Evolutionary conservation across 2,113 vertebrate species (phyloP).

Genomic region (Galbula dea): DNA sequence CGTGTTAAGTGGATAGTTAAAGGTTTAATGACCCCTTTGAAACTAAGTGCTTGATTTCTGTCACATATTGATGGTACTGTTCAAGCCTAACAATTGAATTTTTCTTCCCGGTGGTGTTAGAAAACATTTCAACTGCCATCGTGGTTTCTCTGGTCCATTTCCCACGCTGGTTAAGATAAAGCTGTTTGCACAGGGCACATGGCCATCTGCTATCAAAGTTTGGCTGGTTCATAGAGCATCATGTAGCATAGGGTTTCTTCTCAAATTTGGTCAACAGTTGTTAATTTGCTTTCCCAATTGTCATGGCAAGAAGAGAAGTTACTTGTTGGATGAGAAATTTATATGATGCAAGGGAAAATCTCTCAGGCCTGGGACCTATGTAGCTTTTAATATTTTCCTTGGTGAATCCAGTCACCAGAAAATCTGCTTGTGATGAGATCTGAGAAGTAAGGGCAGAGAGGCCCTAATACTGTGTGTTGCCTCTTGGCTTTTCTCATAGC

Average conservation of each 20-base stretch:
- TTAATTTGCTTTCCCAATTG: background rate
- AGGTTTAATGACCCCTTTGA: slow-evolving; percentile 43
- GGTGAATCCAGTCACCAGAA: background rate
- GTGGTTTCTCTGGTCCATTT: background rate
- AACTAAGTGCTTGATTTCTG: slow-evolving; percentile 9
- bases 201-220: background rate
- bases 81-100: background rate
- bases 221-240: background rate
- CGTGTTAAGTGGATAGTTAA: slow-evolving; percentile 40
- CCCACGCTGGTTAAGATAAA: fast-evolving
- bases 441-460: background rate
- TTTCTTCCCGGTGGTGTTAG: background rate
- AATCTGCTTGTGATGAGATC: background rate
- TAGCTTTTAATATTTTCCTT: background rate
- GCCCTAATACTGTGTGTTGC: background rate
- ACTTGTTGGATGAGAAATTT: background rate
- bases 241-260: background rate
- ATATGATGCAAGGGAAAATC: background rate
- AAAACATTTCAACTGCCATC: background rate
- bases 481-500: background rate
- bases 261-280: background rate
- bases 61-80: background rate
- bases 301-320: background rate
- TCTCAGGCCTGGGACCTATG: background rate
- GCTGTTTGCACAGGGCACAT: background rate